phyloP scores from a whole-genome alignment of 2,888 invertebrate genomes.

The Drosophila paracracens region DNA sequence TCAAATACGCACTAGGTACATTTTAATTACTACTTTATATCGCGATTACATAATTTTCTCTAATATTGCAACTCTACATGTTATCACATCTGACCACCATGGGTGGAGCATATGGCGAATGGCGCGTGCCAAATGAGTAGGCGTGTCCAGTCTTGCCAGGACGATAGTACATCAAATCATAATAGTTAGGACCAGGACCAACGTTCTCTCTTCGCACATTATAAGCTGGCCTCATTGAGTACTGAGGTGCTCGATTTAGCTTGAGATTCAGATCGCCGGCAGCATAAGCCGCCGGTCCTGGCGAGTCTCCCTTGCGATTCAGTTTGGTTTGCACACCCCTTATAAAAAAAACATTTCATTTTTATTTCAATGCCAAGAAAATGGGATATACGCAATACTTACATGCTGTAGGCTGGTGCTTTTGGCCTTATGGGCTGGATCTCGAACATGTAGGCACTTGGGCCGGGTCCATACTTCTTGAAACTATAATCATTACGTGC shows the following conservation, averaged over 20 bases:
- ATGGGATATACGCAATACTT: conserved; percentile 21
- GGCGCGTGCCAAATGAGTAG: conserved; percentile 83
- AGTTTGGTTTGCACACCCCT: conserved; percentile 73
- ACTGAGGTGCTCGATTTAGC: conserved; percentile 72
- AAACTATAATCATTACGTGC: conserved; percentile 70
- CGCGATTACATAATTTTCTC: conserved; percentile 38
- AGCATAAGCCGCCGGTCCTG: conserved; percentile 83
- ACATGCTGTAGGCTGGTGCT: conserved; percentile 82
- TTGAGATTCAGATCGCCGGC: conserved; percentile 67
- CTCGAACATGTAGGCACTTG: conserved; percentile 79
- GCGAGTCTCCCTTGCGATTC: conserved; percentile 63
- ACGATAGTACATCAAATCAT: conserved; percentile 77
- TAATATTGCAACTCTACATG: conserved; percentile 74
- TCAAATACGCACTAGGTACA: background rate
- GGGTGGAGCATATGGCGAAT: conserved; percentile 82
- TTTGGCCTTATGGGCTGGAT: conserved; percentile 65
- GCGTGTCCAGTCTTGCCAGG: conserved; percentile 77
- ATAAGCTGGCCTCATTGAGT: conserved; percentile 69
- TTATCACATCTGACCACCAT: conserved; percentile 84
- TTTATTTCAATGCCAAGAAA: rapidly evolving
- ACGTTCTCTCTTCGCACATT: conserved; percentile 17
- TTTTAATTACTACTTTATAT: conserved; percentile 5
- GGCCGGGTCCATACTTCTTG: conserved; percentile 76
- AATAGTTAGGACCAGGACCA: conserved; percentile 81
- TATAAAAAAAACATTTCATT: background rate